A percentile compares a stretch with the other conserved stretches of the same genome.
Conservation (phyloP, 2,888 invertebrate species). For the Lasiommata megera region DNA sequence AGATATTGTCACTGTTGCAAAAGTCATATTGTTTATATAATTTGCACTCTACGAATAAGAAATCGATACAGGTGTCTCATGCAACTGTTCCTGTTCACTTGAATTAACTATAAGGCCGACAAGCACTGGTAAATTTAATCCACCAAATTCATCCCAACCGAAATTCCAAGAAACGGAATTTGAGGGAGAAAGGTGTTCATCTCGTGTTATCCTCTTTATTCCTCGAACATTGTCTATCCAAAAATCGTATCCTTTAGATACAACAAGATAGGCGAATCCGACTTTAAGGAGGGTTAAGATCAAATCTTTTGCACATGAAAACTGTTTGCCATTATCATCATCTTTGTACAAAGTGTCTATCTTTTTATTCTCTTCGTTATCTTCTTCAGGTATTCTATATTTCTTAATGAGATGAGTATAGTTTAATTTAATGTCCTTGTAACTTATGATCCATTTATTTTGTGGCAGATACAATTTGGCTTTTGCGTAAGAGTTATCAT, state of each 20-base stretch:
- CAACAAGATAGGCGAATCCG: conserved; percentile 36
- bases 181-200: conserved; percentile 7
- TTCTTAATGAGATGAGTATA: conserved; percentile 41
- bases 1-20: conserved; percentile 9
- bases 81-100: conserved; percentile 22
- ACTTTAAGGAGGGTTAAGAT: conserved; percentile 46
- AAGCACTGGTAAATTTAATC: conserved; percentile 41
- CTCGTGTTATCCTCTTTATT: conserved; percentile 64
- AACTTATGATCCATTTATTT: conserved; percentile 11
- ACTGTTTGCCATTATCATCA: not conserved
- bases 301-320: conserved; percentile 45
- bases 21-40: not conserved
- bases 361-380: conserved; percentile 16
- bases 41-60: not conserved
- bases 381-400: conserved; percentile 21
- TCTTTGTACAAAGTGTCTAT: not conserved
- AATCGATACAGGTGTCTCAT: not conserved
- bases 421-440: conserved; percentile 19
- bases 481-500: conserved; percentile 12
- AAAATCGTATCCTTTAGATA: conserved; percentile 38
- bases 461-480: conserved; percentile 12
- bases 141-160: conserved; percentile 46
- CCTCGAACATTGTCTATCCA: conserved; percentile 46
- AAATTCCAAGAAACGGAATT: conserved; percentile 45
- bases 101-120: conserved; percentile 46